Evolutionary conservation across 1,140 invertebrate genomes (phyloP), one percentile per base, ranked within the genome.

Genomic region (Sitobion miscanthi): DNA sequence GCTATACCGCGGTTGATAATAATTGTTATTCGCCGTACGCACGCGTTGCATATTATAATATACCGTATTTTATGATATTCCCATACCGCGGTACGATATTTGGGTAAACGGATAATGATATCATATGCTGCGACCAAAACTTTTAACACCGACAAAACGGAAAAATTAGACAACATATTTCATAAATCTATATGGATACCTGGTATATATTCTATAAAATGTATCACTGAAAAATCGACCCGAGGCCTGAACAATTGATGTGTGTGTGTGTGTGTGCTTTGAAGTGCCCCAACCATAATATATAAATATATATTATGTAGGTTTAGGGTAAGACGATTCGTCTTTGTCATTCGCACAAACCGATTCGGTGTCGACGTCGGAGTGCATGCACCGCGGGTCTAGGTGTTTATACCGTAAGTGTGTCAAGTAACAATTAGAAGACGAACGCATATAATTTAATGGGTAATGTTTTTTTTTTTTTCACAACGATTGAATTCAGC

Each of bases 1-100:
- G 82, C 91, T 93, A 93, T n/a, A 45, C 89, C 89, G 89, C 25
- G 54, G 89, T 57, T 62, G 38, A 90, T 62, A 45, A 90, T 62
- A 62, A 90, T 62, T 62, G 62, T 90, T 90, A 57, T 90, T 85
- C 25, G 23, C 23, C 30, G 45, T 87, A 47, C 30, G 42, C 25
- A 69, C 62, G 30, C 62, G 30, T 14, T 52, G 20, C 17, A 83
- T 77, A 77, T 77, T n/a, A 49, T 42, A 42, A 42, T 42, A 42
- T 49, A 49, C 14, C 11, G 14, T 49, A 0, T 14, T 14, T 14
- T 49, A 47, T 47, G 20, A 17, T 52, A 52, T 52, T 3, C 49
- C 14, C 17, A 52, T 42, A 42, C 35, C 9, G 20, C 6, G 6
- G 62, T 69, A 87, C 42, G 45, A 35, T 30, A 62, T 90, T 90